Evolutionary conservation across 2,888 invertebrate species (phyloP).

Genomic region (Monopis laevigella): DNA sequence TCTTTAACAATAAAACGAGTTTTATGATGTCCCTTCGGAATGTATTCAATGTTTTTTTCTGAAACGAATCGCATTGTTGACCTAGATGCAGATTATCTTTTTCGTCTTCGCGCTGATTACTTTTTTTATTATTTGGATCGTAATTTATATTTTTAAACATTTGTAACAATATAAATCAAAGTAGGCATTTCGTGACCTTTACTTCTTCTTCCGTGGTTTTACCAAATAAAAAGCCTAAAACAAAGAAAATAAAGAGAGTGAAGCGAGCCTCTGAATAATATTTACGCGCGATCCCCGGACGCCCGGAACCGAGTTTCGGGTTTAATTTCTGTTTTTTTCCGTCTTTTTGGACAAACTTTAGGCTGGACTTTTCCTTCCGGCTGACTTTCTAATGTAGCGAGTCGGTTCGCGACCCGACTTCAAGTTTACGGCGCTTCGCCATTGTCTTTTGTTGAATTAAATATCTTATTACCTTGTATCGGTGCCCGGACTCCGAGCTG

Average conservation of each 20-base stretch:
- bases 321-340: slow-evolving; percentile 36
- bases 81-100: too few species aligned
- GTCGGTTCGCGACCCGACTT: slow-evolving; percentile 36
- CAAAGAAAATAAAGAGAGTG: slow-evolving; percentile 44
- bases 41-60: neutral
- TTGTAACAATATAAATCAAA: too few species aligned
- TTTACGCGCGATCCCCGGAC: slow-evolving; percentile 42
- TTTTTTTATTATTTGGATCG: too few species aligned
- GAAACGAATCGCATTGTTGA: too few species aligned
- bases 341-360: slow-evolving; percentile 7
- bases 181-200: slow-evolving; percentile 1
- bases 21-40: slow-evolving; percentile 28
- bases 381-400: slow-evolving; percentile 44
- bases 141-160: too few species aligned
- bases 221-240: slow-evolving; percentile 33
- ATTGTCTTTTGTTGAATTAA: slow-evolving; percentile 43
- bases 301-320: slow-evolving; percentile 47
- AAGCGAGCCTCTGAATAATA: slow-evolving; percentile 51
- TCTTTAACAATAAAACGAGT: slow-evolving; percentile 30
- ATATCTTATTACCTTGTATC: slow-evolving; percentile 26
- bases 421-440: slow-evolving; percentile 42
- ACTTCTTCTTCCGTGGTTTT: slow-evolving; percentile 2
- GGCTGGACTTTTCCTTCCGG: slow-evolving; percentile 38
- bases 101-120: too few species aligned
- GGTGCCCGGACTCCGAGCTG: slow-evolving; percentile 31